These are phyloP conservation scores for Oryzias celebensis DNA, from an alignment of 2,113 vertebrate species.

Conservation along the genomic window DNA sequence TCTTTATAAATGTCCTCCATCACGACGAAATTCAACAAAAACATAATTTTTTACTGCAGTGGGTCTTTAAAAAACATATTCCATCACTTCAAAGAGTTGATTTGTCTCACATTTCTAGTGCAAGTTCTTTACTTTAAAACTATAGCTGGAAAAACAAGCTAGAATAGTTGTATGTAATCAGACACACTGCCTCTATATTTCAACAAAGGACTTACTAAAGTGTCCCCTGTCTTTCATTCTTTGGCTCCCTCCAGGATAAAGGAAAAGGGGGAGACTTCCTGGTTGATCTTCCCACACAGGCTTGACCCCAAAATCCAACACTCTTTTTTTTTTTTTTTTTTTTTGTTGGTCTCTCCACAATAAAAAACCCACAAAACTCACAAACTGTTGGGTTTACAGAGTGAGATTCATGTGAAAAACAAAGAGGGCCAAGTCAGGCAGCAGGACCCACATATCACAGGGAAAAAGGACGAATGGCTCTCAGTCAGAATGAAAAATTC, in stretches of 20 bases:
- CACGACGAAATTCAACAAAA: too few species aligned
- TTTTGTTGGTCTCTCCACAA: conserved; percentile 5
- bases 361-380: conserved; percentile 28
- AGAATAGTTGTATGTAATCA: too few species aligned
- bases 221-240: conserved; percentile 49
- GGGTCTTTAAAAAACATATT: too few species aligned
- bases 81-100: too few species aligned
- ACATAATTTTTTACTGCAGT: too few species aligned
- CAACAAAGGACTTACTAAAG: conserved; percentile 52
- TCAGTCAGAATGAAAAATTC: conserved; percentile 37
- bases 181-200: conserved; percentile 26
- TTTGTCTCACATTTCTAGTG: too few species aligned
- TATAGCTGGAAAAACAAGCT: too few species aligned
- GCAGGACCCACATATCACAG: conserved; percentile 52
- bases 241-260: conserved; percentile 52
- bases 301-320: conserved; percentile 67
- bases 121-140: too few species aligned
- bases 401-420: conserved; percentile 58
- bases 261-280: conserved; percentile 58
- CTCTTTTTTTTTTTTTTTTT: conserved; percentile 67
- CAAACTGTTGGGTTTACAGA: conserved; percentile 65
- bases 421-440: conserved; percentile 74
- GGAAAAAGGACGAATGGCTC: conserved; percentile 42
- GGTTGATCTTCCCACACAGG: conserved; percentile 66
- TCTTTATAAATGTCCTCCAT: too few species aligned